phyloP scores from a whole-genome alignment of 2,113 vertebrate genomes.

The Nesogale talazaci region DNA sequence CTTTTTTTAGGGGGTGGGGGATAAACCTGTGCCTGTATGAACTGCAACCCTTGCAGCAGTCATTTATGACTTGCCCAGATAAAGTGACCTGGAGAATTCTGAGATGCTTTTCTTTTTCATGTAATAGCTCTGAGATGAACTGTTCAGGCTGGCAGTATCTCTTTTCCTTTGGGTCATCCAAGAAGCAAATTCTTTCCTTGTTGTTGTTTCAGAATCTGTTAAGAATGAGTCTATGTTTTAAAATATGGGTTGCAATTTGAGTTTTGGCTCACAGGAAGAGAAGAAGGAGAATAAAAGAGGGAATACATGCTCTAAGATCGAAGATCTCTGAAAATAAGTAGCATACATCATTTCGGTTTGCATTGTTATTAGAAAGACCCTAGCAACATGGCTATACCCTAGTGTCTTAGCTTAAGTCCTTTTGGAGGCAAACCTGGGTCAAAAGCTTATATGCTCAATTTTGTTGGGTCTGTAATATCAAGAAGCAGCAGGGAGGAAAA shows the following conservation, averaged over 20 bases:
- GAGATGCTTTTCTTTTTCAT: not conserved
- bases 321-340: not conserved
- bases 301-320: not conserved
- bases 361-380: not conserved
- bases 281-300: not conserved
- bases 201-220: too few relatives aligned
- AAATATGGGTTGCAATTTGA: too few relatives aligned
- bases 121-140: not conserved
- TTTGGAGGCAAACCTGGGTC: not conserved
- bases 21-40: too few relatives aligned
- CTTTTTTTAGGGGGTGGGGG: too few relatives aligned
- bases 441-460: not conserved
- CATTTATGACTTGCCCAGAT: too few relatives aligned
- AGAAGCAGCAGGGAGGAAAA: not conserved
- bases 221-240: too few relatives aligned
- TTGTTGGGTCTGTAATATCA: not conserved
- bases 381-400: not conserved
- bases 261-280: not conserved
- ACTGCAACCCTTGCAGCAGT: not conserved
- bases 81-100: not conserved
- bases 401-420: not conserved
- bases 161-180: not conserved
- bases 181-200: not conserved
- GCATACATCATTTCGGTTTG: not conserved
- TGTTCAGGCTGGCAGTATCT: not conserved